Conservation (phyloP, 2,888 invertebrate species). For the Strigamia crassipes region DNA sequence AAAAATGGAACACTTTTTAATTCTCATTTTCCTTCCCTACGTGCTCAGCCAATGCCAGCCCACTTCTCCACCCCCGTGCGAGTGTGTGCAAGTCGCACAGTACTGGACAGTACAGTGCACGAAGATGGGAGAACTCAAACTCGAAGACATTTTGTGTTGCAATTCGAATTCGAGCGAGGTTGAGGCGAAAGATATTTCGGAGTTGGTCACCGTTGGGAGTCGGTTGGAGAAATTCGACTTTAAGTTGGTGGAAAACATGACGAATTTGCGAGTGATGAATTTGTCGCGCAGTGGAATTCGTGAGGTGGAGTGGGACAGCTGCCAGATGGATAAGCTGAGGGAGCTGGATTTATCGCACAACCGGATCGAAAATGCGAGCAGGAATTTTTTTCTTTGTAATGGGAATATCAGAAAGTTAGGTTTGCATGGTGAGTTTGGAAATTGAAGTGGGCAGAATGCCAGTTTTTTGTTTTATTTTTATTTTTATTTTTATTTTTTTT, state of each 20-base stretch:
- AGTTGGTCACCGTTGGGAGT: background rate
- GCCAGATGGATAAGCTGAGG: background rate
- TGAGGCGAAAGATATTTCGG: background rate
- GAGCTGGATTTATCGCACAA: conserved; percentile 39
- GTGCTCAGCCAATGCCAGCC: background rate
- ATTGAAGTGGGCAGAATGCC: background rate
- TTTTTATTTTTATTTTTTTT: no score
- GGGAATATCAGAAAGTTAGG: background rate
- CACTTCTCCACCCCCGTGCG: background rate
- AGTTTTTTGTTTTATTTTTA: background rate
- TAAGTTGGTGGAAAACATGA: background rate
- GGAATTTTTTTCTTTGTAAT: background rate
- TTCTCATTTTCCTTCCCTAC: background rate
- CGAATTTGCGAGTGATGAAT: background rate
- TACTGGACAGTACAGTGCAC: background rate
- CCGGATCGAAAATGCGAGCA: background rate
- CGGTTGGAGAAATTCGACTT: background rate
- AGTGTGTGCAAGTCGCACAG: background rate
- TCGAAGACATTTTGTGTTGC: conserved; percentile 15
- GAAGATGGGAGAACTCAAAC: background rate
- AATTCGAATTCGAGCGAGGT: background rate
- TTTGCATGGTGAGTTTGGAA: conserved; percentile 10
- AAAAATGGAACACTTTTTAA: background rate
- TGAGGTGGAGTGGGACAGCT: background rate
- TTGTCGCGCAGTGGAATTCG: background rate